A percentile compares a stretch with the other conserved stretches of the same genome.
phyloP scores from a whole-genome alignment of 1,140 invertebrate species.

The Bilobella aurantiaca region DNA sequence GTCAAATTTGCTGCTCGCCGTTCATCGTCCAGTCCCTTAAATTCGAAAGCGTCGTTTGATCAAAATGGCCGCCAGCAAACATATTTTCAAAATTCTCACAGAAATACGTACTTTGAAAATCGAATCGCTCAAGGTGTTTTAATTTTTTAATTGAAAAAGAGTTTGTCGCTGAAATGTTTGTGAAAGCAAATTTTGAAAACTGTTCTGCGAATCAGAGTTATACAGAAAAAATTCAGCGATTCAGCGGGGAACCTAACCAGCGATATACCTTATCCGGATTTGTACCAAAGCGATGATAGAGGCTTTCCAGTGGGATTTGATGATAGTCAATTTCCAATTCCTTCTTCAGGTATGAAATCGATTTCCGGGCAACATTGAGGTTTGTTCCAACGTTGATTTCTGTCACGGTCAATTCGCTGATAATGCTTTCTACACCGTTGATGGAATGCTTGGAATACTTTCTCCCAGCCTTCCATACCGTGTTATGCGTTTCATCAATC shows the following conservation, averaged over 20 bases:
- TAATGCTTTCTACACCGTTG: not conserved
- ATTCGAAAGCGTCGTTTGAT: not conserved
- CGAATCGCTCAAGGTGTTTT: too few relatives aligned
- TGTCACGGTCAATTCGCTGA: not conserved
- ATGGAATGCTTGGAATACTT: not conserved
- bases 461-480: not conserved
- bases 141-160: too few relatives aligned
- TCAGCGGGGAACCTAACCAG: constrained; percentile 38
- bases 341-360: not conserved
- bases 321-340: constrained; percentile 91
- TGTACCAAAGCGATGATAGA: constrained; percentile 88
- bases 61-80: too few relatives aligned
- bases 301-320: constrained; percentile 88
- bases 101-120: too few relatives aligned
- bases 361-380: not conserved
- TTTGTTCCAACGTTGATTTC: not conserved
- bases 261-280: constrained; percentile 79
- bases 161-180: too few relatives aligned
- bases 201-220: too few relatives aligned
- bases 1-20: constrained; percentile 86
- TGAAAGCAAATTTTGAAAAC: too few relatives aligned
- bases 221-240: too few relatives aligned
- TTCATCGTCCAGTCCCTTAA: constrained; percentile 80
- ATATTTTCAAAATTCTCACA: too few relatives aligned
- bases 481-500: not conserved